Evolutionary conservation across 2,888 invertebrate genomes (phyloP), one percentile per base, ranked within the genome.

Genomic region (Euplexia lucipara): DNA sequence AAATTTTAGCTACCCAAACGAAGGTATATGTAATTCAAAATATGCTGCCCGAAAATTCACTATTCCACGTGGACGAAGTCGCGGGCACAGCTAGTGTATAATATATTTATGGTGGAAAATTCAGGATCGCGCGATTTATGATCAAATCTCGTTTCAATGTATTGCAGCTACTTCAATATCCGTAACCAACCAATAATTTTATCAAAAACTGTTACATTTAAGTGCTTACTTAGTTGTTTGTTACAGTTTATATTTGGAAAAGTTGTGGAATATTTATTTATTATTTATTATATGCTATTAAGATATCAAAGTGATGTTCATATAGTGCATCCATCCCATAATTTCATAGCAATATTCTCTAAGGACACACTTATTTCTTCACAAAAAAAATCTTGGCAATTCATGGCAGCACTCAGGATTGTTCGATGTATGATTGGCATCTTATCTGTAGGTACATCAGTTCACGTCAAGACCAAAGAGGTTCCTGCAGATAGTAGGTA

Each of bases 381-480:
- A 63, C 14, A 63, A 44, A 60, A 60, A 37, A 20, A 32, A n/a
- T 16, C 37, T 49, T 14, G 14, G n/a, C n/a, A n/a, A 60, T 32
- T n/a, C 22, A 45, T 44, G 20, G 20, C 65, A 26, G 34, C 20
- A 32, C 30, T 7, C 18, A 52, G 47, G 16, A 20, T 42, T 41
- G 53, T 41, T 32, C 41, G 47, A 30, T 39, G 26, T 8, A 26
- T 35, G 65, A 65, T 62, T 48, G 30, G 14, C 34, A 47, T 65
- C 63, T 62, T 41, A 65, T 62, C 53, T 20, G 14, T n/a, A n/a
- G n/a, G n/a, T 9, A 14, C 42, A 62, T 62, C 42, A 35, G 10
- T 42, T 41, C 35, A 5, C 42, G 42, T 48, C 16, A 58, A 58
- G 35, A 35, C 2, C 6, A 22, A 12, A 32, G 22, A 26, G 16